Conservation (phyloP, 2,888 invertebrate species). For the Galerucella pusilla region DNA sequence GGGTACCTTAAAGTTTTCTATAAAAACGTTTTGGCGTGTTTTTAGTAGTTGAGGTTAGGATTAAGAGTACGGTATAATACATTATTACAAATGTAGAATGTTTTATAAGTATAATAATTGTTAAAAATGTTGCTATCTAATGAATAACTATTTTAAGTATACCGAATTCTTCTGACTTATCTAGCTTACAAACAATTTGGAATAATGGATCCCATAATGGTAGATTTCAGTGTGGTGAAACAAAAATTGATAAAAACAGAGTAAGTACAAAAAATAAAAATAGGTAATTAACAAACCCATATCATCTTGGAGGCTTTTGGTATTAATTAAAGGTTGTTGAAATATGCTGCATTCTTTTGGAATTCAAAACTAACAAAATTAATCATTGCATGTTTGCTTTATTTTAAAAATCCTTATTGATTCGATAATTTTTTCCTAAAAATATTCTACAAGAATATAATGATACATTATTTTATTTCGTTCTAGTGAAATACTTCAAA, state of each 20-base stretch:
- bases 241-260: constrained; percentile 56
- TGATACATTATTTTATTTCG: constrained; percentile 17
- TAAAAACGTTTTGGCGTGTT: constrained; percentile 26
- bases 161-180: neutral
- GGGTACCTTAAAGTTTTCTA: too few species aligned
- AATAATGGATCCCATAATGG: constrained; percentile 33
- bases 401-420: too few species aligned
- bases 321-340: neutral
- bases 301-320: too few species aligned
- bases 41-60: neutral
- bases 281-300: neutral
- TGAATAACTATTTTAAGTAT: neutral
- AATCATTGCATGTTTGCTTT: too few species aligned
- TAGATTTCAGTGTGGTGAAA: constrained; percentile 49
- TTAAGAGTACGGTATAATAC: neutral
- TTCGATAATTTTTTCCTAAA: too few species aligned
- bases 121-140: neutral
- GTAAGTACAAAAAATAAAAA: constrained; percentile 48
- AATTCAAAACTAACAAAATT: too few species aligned
- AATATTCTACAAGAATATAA: neutral
- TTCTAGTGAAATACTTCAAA: constrained; percentile 52
- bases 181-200: neutral
- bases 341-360: neutral
- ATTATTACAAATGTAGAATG: neutral
- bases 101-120: neutral